phyloP scores from a whole-genome alignment of 2,113 vertebrate species.

The Hemibates koningsi region DNA sequence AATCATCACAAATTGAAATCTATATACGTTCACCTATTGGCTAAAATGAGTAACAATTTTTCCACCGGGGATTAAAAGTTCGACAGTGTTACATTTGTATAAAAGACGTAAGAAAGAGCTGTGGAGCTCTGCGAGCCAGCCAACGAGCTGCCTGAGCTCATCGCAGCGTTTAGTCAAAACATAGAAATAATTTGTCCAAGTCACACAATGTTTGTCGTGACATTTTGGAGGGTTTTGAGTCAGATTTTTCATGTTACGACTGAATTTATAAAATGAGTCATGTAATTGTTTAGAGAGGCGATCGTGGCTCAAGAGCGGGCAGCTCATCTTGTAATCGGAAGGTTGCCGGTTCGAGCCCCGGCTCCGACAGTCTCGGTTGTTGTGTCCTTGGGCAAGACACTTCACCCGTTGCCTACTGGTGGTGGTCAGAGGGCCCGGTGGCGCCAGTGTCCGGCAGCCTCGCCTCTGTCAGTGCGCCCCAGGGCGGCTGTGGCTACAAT shows the following conservation, averaged over 20 bases:
- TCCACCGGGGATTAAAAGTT: not conserved
- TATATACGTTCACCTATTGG: not conserved
- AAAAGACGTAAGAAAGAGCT: not conserved
- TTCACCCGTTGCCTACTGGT: not conserved
- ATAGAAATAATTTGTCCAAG: not conserved
- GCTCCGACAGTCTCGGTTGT: fast-evolving
- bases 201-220: not conserved
- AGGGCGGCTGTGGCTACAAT: fast-evolving
- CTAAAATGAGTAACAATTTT: not conserved
- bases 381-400: fast-evolving
- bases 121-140: not conserved
- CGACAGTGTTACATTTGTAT: not conserved
- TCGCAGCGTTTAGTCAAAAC: not conserved
- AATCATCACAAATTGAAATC: not conserved
- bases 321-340: fast-evolving
- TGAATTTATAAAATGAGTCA: not conserved
- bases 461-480: not conserved
- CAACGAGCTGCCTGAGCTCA: not conserved
- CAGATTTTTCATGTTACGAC: not conserved
- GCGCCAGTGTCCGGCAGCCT: not conserved
- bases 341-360: fast-evolving
- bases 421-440: not conserved
- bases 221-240: not conserved
- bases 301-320: not conserved
- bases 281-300: not conserved